These are phyloP conservation scores for Dasypus novemcinctus DNA, from an alignment of 2,113 vertebrate genomes.

Conservation along the genomic window DNA sequence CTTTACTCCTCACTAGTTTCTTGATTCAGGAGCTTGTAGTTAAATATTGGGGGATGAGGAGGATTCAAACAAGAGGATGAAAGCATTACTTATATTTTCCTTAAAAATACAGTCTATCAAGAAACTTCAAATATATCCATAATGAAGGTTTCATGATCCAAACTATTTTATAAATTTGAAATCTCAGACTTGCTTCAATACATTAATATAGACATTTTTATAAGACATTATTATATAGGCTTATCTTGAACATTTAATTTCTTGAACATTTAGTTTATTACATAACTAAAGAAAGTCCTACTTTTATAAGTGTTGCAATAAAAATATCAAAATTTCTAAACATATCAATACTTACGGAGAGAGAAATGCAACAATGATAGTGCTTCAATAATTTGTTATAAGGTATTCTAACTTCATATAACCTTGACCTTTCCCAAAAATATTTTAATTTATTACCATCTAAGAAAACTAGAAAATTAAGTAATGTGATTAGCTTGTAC, in stretches of 20 bases:
- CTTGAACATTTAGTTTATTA: not conserved
- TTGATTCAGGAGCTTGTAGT: not conserved
- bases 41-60: not conserved
- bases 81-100: not conserved
- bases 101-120: not conserved
- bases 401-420: not conserved
- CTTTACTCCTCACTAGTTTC: not conserved
- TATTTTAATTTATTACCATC: not conserved
- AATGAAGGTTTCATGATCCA: not conserved
- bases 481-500: not conserved
- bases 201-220: not conserved
- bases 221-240: not conserved
- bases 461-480: not conserved
- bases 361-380: not conserved
- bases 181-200: not conserved
- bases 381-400: not conserved
- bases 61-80: not conserved
- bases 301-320: not conserved
- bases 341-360: not conserved
- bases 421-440: not conserved
- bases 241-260: not conserved
- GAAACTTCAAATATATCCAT: not conserved
- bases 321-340: slow-evolving; percentile 24
- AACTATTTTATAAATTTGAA: not conserved
- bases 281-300: not conserved